Conservation (phyloP, 2,888 invertebrate genomes). For the Cataglyphis rosenhaueri region DNA sequence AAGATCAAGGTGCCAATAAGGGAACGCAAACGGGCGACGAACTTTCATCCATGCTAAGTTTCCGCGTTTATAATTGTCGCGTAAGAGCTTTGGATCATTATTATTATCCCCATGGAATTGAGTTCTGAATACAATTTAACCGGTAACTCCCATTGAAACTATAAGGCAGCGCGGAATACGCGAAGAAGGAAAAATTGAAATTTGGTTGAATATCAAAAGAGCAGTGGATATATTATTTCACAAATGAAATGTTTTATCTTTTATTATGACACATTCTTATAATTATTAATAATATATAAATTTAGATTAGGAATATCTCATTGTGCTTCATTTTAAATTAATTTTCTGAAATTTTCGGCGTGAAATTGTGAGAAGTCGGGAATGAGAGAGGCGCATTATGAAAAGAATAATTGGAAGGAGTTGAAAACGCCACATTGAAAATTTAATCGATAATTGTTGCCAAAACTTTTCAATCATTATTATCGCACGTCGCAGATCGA, state of each 20-base stretch:
- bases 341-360: not conserved
- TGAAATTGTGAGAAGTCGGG: not conserved
- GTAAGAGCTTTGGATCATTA: slow-evolving; percentile 60
- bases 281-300: not conserved
- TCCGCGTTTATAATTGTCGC: slow-evolving; percentile 56
- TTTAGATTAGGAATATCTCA: not conserved
- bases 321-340: slow-evolving; percentile 3
- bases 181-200: not conserved
- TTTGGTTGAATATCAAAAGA: not conserved
- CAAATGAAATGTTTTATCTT: not conserved
- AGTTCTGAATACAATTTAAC: slow-evolving; percentile 43
- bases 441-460: slow-evolving; percentile 43
- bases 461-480: slow-evolving; percentile 55
- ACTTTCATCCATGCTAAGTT: slow-evolving; percentile 56
- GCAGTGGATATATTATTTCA: not conserved
- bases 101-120: slow-evolving; percentile 46
- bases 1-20: slow-evolving; percentile 36
- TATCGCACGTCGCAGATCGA: slow-evolving; percentile 51
- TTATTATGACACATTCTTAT: not conserved
- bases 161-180: not conserved
- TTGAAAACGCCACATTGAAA: slow-evolving; percentile 6
- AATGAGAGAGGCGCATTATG: not conserved
- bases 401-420: not conserved
- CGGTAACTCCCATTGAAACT: slow-evolving; percentile 21
- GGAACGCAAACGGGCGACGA: slow-evolving; percentile 27